Percentiles rank a stretch among this genome's conserved stretches.
Conservation (phyloP, 2,888 invertebrate genomes). For the Linyphia triangularis region DNA sequence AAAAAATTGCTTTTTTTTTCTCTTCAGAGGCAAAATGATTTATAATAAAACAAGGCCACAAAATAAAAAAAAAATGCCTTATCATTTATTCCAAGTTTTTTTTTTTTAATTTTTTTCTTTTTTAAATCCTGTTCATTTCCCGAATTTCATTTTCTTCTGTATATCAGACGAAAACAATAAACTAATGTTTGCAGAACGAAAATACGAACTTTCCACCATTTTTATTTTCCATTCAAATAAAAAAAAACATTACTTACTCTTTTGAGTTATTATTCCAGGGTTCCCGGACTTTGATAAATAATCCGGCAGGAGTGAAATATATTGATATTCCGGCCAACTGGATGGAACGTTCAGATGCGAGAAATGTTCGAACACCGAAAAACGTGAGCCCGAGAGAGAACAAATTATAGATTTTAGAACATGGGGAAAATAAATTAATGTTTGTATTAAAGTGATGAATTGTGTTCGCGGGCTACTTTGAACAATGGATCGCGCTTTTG, state of each 20-base stretch:
- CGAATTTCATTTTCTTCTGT: neutral
- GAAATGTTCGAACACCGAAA: conserved; percentile 5
- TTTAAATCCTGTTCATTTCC: neutral
- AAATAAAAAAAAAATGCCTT: conserved; percentile 52
- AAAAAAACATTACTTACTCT: neutral
- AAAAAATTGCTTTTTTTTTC: conserved; percentile 13
- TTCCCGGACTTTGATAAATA: conserved; percentile 40
- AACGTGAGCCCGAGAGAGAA: neutral
- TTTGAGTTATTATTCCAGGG: conserved; percentile 20
- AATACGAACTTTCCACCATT: neutral
- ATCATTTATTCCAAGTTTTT: conserved; percentile 61
- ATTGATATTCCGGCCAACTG: conserved; percentile 11
- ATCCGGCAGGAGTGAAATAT: neutral
- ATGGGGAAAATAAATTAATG: conserved; percentile 52
- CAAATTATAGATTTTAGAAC: conserved; percentile 48
- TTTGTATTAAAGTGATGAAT: conserved; percentile 42
- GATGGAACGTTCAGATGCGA: neutral
- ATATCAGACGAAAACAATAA: conserved; percentile 42
- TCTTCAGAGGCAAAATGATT: conserved; percentile 48
- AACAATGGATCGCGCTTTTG: conserved; percentile 27
- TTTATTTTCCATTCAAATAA: conserved; percentile 10
- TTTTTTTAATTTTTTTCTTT: neutral
- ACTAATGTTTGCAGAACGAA: conserved; percentile 41
- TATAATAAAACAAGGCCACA: conserved; percentile 64
- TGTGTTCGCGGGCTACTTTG: conserved; percentile 10